Evolutionary conservation across 2,797 vertebrate genomes (phyloP).

Genomic region (Enteromius fasciolatus): DNA sequence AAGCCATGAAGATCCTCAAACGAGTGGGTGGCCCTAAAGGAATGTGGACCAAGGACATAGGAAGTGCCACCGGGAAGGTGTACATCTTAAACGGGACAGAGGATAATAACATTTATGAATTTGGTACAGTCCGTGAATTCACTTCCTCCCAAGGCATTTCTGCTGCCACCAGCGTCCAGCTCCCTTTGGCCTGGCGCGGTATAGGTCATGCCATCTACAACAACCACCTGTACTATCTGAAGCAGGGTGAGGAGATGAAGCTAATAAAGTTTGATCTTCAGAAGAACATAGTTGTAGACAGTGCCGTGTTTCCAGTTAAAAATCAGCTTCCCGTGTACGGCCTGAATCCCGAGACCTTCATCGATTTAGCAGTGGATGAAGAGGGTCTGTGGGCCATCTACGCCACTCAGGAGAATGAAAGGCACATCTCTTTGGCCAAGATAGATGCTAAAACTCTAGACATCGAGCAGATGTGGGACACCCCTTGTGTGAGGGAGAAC

Average conservation of each 20-base stretch:
- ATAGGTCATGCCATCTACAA: conserved; percentile 89
- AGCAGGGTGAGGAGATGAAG: conserved; percentile 80
- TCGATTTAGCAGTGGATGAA: conserved; percentile 91
- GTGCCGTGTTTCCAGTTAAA: conserved; percentile 86
- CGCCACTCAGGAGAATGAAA: conserved; percentile 85
- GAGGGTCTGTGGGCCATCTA: conserved; percentile 96
- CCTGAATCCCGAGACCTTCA: conserved; percentile 85
- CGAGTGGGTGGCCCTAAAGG: conserved; percentile 85
- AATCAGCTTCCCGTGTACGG: conserved; percentile 78
- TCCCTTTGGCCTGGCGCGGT: conserved; percentile 89
- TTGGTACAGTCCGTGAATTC: conserved; percentile 87
- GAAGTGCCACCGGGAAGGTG: conserved; percentile 80
- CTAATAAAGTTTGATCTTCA: conserved; percentile 89
- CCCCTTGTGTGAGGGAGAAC: conserved; percentile 89
- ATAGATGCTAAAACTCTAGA: conserved; percentile 86
- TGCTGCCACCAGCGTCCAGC: conserved; percentile 81
- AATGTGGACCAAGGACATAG: conserved; percentile 90
- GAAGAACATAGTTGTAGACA: conserved; percentile 85
- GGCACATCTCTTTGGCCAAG: conserved; percentile 91
- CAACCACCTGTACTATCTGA: conserved; percentile 85
- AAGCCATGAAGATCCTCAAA: conserved; percentile 97
- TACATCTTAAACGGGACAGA: conserved; percentile 89
- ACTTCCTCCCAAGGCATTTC: conserved; percentile 82
- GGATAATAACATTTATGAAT: conserved; percentile 84
- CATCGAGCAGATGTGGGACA: conserved; percentile 96